Evolutionary conservation across 2,113 vertebrate genomes (phyloP), one percentile per base, ranked within the genome.

Genomic region (Aspiorhynchus laticeps): DNA sequence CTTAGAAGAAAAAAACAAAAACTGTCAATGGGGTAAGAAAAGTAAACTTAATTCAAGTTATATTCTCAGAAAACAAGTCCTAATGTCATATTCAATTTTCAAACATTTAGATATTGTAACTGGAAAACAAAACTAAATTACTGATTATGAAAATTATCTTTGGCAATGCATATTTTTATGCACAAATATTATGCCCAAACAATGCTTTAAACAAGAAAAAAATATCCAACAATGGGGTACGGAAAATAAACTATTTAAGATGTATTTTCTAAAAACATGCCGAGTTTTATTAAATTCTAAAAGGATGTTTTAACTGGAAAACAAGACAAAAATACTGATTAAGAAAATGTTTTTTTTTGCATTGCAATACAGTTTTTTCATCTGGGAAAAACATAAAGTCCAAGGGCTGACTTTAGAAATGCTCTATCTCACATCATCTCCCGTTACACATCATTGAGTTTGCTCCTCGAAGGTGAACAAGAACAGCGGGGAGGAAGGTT

Each of bases 361-460:
- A 41, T 73, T 74, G 33, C 36, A 41, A 12, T n/a, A 38, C 19
- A 73, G 36, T 41, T 73, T 73, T 53, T 17, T 73, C 36, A 9
- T 73, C 12, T 41, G 19, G 19, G 33, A 24, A 73, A 69, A 69
- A 33, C 7, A 75, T 28, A 21, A 36, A 80, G 73, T 75, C 41
- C 41, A 1, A 75, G 24, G n/a, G 41, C 38, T 63, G 31, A 61
- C 31, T 43, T 36, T 43, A 43, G 59, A 65, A 43, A 43, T 5
- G 28, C 26, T 77, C 21, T 8, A 3, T 63, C 56, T 46, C 56
- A 10, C 36, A 63, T 38, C 79, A 80, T 26, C 79, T 61, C 33
- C 8, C 2, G 59, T 81, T 36, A 81, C 79, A 82, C 26, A 6
- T 82, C 80, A 67, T 67, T 67, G 80, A 63, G 59, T 82, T 82